phyloP scores from a whole-genome alignment of 2,888 invertebrate species.

The Syrphus vitripennis region DNA sequence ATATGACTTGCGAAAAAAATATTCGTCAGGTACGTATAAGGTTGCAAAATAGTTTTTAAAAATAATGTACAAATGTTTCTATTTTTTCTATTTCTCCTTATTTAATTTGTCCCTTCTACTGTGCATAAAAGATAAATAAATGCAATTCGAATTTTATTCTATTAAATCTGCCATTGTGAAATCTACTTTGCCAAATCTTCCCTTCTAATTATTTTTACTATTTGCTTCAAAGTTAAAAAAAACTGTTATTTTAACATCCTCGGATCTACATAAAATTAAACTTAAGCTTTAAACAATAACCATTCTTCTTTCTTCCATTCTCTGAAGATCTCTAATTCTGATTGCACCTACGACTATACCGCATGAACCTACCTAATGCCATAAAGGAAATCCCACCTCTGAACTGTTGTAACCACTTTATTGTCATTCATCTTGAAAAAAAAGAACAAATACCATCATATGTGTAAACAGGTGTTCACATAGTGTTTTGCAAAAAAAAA shows the following conservation, averaged over 20 bases:
- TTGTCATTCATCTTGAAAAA: conserved; percentile 16
- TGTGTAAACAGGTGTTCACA: conserved; percentile 40
- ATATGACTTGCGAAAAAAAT: too few relatives aligned
- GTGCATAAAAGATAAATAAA: too few relatives aligned
- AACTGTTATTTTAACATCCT: not conserved
- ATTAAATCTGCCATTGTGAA: too few relatives aligned
- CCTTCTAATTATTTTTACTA: not conserved
- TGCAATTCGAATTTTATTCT: too few relatives aligned
- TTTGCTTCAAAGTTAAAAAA: not conserved
- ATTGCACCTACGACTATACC: not conserved
- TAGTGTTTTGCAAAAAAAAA: not conserved
- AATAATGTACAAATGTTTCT: too few relatives aligned
- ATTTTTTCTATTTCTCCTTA: too few relatives aligned
- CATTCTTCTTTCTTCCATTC: not conserved
- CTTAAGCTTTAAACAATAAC: conserved; percentile 2
- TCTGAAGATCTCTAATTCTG: not conserved
- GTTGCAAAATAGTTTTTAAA: too few relatives aligned
- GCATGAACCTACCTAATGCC: not conserved
- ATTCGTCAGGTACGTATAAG: too few relatives aligned
- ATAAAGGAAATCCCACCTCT: conserved; percentile 28
- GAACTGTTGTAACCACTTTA: conserved; percentile 30
- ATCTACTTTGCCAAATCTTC: not conserved
- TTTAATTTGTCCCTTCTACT: too few relatives aligned
- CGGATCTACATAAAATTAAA: not conserved
- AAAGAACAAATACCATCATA: not conserved